Base-by-base conservation (phyloP, 2,113 vertebrate species). In the Tonatia bakeri region DNA sequence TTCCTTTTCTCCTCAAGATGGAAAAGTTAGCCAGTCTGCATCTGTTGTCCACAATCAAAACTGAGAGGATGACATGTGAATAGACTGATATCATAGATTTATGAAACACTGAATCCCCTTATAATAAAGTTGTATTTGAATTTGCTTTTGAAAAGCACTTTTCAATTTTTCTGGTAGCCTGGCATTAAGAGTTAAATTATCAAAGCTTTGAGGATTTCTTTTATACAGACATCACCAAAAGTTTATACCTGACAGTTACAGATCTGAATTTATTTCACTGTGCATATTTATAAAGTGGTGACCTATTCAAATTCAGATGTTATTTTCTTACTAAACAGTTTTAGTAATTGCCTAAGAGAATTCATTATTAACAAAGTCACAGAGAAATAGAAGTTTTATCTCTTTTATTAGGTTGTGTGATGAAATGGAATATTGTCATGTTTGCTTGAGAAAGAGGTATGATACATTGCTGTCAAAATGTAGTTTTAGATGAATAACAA, bases 41-140 rank as follows among this genome's bases (percentile, higher is more conserved):
- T 92, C 31, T 87, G 11, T 52, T 77, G 2, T 84, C 88, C 72
- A 17, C 38, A 52, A 70, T 15, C 2, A 65, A 52, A 24, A 69
- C 31, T 24, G 56, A 80, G 33, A 83, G 20, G 70, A 24, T 33
- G 11, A 84, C 22, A 73, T 47, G 33, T 45, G 56, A 54, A 52
- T 38, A 79, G 69, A 31, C 24, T 65, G 36, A 76, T 47, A 47
- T 28, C 50, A 84, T 7, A 77, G 56, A 72, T 56, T 64, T 50
- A 59, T 65, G 28, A 93, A 81, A 76, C 16, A 86, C 9, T 61
- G 79, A 91, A 26, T 85, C 33, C 12, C 1, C 13, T 94, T 94
- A 84, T 83, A 95, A 67, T 83, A 31, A 54, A 75, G 5, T 96
- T 90, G 91, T 43, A 75, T 70, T 91, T 97, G 79, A 83, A 75